Base-by-base conservation (phyloP, 2,113 vertebrate species). In the Clarias macrocephalus region DNA sequence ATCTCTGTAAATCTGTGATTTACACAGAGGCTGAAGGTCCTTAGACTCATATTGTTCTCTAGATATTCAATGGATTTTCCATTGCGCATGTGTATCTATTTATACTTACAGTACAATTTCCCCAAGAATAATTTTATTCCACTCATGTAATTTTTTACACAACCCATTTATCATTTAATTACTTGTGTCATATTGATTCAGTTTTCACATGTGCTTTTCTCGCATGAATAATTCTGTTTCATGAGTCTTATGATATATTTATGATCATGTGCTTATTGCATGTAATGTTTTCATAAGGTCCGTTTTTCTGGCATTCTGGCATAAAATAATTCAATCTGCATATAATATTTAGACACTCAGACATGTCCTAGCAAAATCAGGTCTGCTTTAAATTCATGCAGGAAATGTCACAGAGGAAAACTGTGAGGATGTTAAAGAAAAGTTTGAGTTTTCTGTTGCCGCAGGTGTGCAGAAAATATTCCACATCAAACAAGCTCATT, bases 401-500 rank as follows among this genome's bases (percentile, higher is more conserved):
- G n/a, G 54, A 54, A 65, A 52, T 59, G 2, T 13, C 52, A 52
- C 25, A 54, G 59, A 72, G 57, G 19, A 68, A 19, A 68, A 28
- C 7, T 30, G 25, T 19, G 15, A 83, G 5, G 54, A 60, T 25
- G 54, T 54, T 80, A 77, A 80, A 76, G 42, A 23, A 86, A 77
- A n/a, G 13, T 0, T 13, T 23, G 37, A 10, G 48, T 42, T 76
- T 86, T 63, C 52, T 16, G 3, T 42, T 75, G 23, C 37, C 66
- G 70, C 73, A 82, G 80, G 83, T 33, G 48, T 59, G 52, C 85
- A 82, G 33, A 65, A 66, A 83, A 76, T 33, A 68, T 25, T 37
- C 1, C 77, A 73, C 70, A 83, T 86, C 83, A 88, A 86, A 82
- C 80, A 16, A 86, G 75, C 28, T 68, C 30, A 86, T 62, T 88